Evolutionary conservation across 2,113 vertebrate species (phyloP).

Genomic region (Naja naja): DNA sequence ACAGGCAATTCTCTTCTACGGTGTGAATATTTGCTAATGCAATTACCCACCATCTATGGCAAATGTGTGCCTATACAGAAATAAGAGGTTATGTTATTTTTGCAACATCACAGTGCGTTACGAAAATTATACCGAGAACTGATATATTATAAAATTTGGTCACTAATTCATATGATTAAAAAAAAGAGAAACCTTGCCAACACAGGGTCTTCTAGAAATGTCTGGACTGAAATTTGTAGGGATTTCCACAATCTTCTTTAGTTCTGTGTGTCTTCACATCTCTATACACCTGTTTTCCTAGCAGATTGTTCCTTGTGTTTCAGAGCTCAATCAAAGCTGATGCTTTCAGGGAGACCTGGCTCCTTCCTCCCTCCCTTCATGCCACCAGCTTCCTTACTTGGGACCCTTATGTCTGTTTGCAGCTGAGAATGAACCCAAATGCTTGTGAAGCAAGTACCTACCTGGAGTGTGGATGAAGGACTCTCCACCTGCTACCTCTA

Average conservation of each 20-base stretch:
- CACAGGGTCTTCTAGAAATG: not conserved
- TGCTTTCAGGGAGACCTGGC: not conserved
- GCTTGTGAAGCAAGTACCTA: not conserved
- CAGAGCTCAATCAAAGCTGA: not conserved
- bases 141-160: not conserved
- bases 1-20: not conserved
- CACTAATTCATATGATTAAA: not conserved
- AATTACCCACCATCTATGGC: conserved; percentile 5
- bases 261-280: not conserved
- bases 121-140: not conserved
- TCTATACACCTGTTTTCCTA: not conserved
- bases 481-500: not conserved
- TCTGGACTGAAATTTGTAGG: not conserved
- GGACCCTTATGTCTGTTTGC: not conserved
- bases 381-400: not conserved
- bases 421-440: not conserved
- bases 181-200: not conserved
- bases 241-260: not conserved
- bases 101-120: not conserved
- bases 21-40: conserved; percentile 16
- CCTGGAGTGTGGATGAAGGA: not conserved
- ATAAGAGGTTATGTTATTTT: not conserved
- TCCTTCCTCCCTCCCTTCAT: not conserved
- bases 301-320: not conserved
- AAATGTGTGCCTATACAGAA: not conserved